Conservation (phyloP, 2,113 vertebrate genomes). For the Rhinoptilus africanus region DNA sequence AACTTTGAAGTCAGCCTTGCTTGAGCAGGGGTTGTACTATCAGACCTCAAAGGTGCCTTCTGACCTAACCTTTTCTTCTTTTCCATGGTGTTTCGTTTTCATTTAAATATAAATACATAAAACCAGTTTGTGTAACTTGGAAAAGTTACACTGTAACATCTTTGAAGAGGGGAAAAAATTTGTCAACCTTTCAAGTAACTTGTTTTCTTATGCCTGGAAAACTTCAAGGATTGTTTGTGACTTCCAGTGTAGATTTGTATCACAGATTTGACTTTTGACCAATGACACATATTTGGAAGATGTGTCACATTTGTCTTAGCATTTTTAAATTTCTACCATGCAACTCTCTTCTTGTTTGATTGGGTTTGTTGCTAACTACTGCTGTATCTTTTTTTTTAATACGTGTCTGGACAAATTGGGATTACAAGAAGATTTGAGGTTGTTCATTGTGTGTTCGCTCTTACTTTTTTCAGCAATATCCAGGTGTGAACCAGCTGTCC, state of each 20-base stretch:
- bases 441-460: not conserved
- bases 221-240: not conserved
- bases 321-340: not conserved
- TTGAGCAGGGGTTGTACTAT: not conserved
- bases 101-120: not conserved
- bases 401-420: not conserved
- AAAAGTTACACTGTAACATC: not conserved
- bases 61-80: not conserved
- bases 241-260: not conserved
- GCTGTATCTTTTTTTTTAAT: not conserved
- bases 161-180: not conserved
- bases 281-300: not conserved
- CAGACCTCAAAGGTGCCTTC: not conserved
- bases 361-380: not conserved
- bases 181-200: not conserved
- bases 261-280: not conserved
- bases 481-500: slow-evolving; percentile 86
- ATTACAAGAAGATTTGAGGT: not conserved
- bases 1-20: not conserved
- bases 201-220: not conserved
- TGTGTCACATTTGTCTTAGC: not conserved
- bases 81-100: not conserved
- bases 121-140: not conserved
- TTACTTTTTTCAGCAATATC: slow-evolving; percentile 78
- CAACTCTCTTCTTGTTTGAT: not conserved